phyloP scores from a whole-genome alignment of 2,113 vertebrate genomes.

The Ageneiosus marmoratus region DNA sequence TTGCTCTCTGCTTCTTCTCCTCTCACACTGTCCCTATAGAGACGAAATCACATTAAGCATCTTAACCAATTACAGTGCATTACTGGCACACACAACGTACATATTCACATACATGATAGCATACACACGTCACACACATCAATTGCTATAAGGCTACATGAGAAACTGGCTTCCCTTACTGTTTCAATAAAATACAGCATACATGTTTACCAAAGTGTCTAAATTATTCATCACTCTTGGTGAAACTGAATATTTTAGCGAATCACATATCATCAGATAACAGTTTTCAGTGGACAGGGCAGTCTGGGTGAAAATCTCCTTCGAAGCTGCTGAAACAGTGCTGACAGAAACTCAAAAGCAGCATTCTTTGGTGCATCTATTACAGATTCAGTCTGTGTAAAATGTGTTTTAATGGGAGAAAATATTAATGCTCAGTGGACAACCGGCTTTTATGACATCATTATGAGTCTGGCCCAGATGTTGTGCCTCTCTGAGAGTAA shows the following conservation, averaged over 20 bases:
- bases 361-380: neutral
- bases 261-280: neutral
- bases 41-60: neutral
- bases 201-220: neutral
- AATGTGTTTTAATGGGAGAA: neutral
- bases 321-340: neutral
- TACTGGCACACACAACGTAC: neutral
- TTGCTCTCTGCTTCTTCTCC: constrained; percentile 97
- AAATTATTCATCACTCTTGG: neutral
- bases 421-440: neutral
- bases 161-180: neutral
- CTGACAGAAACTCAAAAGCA: neutral
- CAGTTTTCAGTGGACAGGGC: neutral
- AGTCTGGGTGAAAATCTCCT: neutral
- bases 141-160: neutral
- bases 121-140: neutral
- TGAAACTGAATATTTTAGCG: neutral
- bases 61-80: neutral
- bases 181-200: neutral
- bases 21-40: constrained; percentile 91
- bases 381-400: neutral
- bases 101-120: neutral
- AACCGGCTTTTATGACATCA: neutral
- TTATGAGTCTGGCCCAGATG: neutral
- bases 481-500: neutral